Evolutionary conservation across 2,797 vertebrate species (phyloP).

Genomic region (Onychomys torridus): DNA sequence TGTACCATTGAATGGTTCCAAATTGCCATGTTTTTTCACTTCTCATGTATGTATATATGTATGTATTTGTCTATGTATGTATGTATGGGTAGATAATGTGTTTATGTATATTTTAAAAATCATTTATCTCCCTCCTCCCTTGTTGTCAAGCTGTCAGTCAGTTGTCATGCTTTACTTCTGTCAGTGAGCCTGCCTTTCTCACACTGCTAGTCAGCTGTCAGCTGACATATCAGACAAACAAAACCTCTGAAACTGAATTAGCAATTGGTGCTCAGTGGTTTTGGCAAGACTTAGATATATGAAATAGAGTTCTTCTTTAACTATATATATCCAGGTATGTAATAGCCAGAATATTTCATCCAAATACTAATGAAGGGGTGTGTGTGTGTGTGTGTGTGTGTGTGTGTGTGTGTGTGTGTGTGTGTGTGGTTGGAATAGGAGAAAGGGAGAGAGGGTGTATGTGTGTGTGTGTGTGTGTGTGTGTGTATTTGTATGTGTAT

Average conservation of each 20-base stretch:
- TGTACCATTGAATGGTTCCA: constrained; percentile 55
- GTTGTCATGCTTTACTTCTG: constrained; percentile 76
- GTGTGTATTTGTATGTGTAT: background rate
- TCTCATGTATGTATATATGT: constrained; percentile 38
- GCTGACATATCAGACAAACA: constrained; percentile 73
- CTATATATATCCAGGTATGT: constrained; percentile 5
- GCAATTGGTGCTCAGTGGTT: constrained; percentile 27
- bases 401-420: background rate
- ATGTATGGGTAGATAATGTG: background rate
- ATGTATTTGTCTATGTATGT: background rate
- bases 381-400: background rate
- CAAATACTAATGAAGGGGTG: background rate
- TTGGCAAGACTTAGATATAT: constrained; percentile 36
- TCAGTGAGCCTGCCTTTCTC: constrained; percentile 72
- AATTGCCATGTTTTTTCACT: constrained; percentile 62
- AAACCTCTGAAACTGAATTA: constrained; percentile 68
- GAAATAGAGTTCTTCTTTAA: constrained; percentile 47
- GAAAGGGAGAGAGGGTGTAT: background rate
- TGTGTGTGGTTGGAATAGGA: too few species aligned
- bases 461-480: background rate
- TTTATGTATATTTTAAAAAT: constrained; percentile 30
- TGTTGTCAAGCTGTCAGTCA: constrained; percentile 79
- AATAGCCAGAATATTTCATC: constrained; percentile 24
- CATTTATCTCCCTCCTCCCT: constrained; percentile 65
- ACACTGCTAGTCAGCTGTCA: constrained; percentile 78